Evolutionary conservation across 2,113 vertebrate species (phyloP).

Genomic region (Connochaetes taurinus): DNA sequence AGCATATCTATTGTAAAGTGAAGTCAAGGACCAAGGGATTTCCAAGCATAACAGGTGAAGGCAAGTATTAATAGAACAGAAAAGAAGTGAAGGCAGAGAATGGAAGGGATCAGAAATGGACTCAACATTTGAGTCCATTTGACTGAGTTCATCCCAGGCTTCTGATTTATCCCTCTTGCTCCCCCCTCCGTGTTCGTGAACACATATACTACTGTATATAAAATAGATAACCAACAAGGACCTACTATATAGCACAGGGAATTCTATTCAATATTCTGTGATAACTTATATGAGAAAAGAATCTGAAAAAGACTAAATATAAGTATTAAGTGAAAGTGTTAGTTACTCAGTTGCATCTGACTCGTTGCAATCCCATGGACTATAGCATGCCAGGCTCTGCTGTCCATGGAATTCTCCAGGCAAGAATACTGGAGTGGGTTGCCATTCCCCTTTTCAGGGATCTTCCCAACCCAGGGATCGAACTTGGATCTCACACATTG

Average conservation of each 20-base stretch:
- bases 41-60: not conserved
- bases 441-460: not conserved
- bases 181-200: not conserved
- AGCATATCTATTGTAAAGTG: not conserved
- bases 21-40: not conserved
- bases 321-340: not conserved
- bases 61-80: not conserved
- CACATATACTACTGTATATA: not conserved
- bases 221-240: not conserved
- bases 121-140: not conserved
- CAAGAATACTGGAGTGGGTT: not conserved
- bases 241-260: not conserved
- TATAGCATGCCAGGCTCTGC: not conserved
- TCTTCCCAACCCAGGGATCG: not conserved
- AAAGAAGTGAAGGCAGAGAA: not conserved
- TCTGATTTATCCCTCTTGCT: not conserved
- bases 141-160: not conserved
- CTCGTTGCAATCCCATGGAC: not conserved
- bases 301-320: not conserved
- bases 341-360: not conserved
- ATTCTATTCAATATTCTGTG: not conserved
- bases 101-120: not conserved
- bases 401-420: not conserved
- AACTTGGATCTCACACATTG: not conserved
- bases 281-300: not conserved